A percentile compares a stretch with the other conserved stretches of the same genome.
Conservation (phyloP, 2,797 vertebrate genomes). For the Balearica regulorum region DNA sequence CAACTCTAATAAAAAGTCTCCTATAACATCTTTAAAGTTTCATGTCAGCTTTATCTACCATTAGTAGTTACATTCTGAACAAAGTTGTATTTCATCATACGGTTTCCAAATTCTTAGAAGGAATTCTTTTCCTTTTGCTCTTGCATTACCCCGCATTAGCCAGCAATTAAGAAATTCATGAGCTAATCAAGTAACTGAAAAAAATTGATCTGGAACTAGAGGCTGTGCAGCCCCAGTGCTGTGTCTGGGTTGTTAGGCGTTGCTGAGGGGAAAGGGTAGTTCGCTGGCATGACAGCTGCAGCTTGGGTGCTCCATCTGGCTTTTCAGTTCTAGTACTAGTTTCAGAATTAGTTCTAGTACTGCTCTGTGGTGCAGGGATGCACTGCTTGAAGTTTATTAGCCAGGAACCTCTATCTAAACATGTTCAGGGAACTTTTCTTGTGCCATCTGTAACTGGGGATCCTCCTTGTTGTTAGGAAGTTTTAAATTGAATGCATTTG, state of each 20-base stretch:
- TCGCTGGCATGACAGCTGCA: background rate
- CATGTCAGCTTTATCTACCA: background rate
- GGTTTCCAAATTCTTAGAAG: background rate
- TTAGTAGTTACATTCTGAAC: background rate
- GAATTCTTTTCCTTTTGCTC: background rate
- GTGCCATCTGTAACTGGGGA: fast-evolving
- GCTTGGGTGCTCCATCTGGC: background rate
- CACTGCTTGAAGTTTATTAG: background rate
- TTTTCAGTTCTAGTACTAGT: background rate
- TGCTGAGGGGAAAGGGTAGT: background rate
- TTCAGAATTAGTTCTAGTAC: background rate
- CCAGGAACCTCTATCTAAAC: background rate
- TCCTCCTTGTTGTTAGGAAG: background rate
- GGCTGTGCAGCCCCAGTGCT: background rate
- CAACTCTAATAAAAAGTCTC: background rate
- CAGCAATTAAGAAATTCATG: background rate
- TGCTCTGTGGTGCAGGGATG: background rate
- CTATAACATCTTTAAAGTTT: background rate
- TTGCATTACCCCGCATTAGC: background rate
- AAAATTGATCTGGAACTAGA: background rate
- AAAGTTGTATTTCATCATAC: background rate
- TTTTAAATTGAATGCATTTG: background rate
- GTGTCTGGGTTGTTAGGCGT: background rate
- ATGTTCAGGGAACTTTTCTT: background rate
- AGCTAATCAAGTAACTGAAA: background rate